These are phyloP conservation scores for Drosophila rhopaloa DNA, from an alignment of 1,140 invertebrate genomes.

Conservation along the genomic window DNA sequence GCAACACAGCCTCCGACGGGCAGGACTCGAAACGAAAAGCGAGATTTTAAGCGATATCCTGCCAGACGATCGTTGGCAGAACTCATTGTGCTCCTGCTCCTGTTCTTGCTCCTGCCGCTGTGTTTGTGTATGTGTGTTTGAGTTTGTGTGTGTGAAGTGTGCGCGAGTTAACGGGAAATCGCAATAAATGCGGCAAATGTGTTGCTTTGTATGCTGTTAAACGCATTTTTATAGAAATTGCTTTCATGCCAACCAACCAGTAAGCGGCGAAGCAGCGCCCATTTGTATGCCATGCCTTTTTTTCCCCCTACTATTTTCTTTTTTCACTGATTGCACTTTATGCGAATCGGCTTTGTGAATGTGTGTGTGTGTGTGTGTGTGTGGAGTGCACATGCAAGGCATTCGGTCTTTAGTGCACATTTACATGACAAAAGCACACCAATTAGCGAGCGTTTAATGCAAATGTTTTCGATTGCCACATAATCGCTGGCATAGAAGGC, in stretches of 20 bases:
- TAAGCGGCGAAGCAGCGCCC: slow-evolving; percentile 38
- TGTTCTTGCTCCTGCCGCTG: not conserved
- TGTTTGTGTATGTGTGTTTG: slow-evolving; percentile 17
- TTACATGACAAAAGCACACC: slow-evolving; percentile 76
- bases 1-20: slow-evolving; percentile 35
- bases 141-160: slow-evolving; percentile 27
- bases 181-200: slow-evolving; percentile 82
- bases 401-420: slow-evolving; percentile 51
- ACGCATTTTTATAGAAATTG: slow-evolving; percentile 80
- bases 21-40: slow-evolving; percentile 33
- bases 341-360: slow-evolving; percentile 58
- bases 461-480: slow-evolving; percentile 65
- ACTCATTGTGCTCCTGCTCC: slow-evolving; percentile 51
- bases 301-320: slow-evolving; percentile 18
- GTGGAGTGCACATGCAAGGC: slow-evolving; percentile 22
- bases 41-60: slow-evolving; percentile 72
- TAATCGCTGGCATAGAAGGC: slow-evolving; percentile 58
- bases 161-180: slow-evolving; percentile 77
- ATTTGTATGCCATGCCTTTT: slow-evolving; percentile 69
- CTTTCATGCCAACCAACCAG: slow-evolving; percentile 65
- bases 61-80: slow-evolving; percentile 49
- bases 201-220: slow-evolving; percentile 80
- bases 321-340: slow-evolving; percentile 64
- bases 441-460: slow-evolving; percentile 76
- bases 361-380: slow-evolving; percentile 37